Evolutionary conservation across 2,888 invertebrate genomes (phyloP).

Genomic region (Diaperis boleti): DNA sequence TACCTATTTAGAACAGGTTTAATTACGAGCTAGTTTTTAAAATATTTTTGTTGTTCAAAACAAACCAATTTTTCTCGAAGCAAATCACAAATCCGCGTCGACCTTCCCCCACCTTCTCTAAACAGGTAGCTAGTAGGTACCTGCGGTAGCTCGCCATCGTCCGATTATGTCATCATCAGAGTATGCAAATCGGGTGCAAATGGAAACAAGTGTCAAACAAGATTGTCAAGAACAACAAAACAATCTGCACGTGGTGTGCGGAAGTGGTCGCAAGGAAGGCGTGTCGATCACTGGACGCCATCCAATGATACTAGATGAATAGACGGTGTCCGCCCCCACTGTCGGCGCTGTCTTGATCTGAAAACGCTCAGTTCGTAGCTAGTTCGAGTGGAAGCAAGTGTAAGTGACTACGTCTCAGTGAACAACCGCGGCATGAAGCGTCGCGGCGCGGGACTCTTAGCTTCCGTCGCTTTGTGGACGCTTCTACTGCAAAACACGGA

Average conservation of each 20-base stretch:
- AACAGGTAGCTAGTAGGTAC: too few species aligned
- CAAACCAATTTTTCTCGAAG: too few species aligned
- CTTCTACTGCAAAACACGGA: conserved; percentile 58
- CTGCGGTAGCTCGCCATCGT: neutral
- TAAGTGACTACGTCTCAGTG: conserved; percentile 43
- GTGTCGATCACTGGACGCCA: conserved; percentile 47
- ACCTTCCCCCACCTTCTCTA: neutral
- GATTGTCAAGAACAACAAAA: conserved; percentile 8
- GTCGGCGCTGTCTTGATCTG: conserved; percentile 35
- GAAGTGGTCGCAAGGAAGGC: conserved; percentile 49
- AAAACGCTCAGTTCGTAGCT: conserved; percentile 51
- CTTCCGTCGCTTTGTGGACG: conserved; percentile 62
- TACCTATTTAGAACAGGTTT: too few species aligned
- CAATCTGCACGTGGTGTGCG: conserved; percentile 45
- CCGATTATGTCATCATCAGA: conserved; percentile 19
- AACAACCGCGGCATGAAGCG: conserved; percentile 60
- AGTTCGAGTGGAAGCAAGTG: conserved; percentile 53
- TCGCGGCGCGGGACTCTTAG: conserved; percentile 61
- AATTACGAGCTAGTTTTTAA: too few species aligned
- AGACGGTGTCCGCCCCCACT: conserved; percentile 42
- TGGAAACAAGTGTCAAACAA: conserved; percentile 35
- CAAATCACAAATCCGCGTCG: neutral
- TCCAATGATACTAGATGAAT: conserved; percentile 47
- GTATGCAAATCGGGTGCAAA: conserved; percentile 34
- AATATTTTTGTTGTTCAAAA: too few species aligned